Evolutionary conservation across 1,140 invertebrate species (phyloP).

Genomic region (Aphelinus certus): DNA sequence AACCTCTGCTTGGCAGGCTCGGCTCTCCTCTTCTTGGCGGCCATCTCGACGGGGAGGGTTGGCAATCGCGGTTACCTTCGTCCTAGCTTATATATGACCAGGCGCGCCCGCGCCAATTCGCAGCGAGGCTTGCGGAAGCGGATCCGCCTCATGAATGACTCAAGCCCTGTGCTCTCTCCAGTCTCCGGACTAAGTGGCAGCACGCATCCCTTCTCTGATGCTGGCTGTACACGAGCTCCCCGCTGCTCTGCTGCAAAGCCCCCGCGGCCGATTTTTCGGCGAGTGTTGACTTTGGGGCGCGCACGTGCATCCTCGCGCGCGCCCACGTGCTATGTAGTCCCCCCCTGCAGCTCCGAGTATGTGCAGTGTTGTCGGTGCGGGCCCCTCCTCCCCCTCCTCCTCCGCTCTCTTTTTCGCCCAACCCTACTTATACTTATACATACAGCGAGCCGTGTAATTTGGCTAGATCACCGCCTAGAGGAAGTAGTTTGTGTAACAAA

Average conservation of each 20-base stretch:
- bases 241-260: not conserved
- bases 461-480: too few species aligned
- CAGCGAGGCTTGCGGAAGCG: constrained; percentile 8
- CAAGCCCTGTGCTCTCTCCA: not conserved
- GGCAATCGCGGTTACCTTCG: too few species aligned
- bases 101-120: not conserved
- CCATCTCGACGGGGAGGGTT: constrained; percentile 37
- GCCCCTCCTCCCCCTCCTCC: not conserved
- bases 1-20: constrained; percentile 68
- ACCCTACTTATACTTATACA: not conserved
- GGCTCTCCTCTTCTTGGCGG: constrained; percentile 41
- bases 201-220: not conserved
- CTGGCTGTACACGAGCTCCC: not conserved
- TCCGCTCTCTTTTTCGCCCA: not conserved
- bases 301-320: too few species aligned
- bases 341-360: not conserved
- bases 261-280: not conserved
- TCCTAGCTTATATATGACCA: not conserved
- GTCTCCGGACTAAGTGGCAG: not conserved
- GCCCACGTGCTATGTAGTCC: not conserved
- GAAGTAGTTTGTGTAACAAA: too few species aligned
- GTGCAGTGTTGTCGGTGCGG: not conserved
- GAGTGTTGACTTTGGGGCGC: not conserved
- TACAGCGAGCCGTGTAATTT: too few species aligned
- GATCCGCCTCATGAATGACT: constrained; percentile 23